Conservation (phyloP, 2,888 invertebrate genomes). For the Cephus pygmeus region DNA sequence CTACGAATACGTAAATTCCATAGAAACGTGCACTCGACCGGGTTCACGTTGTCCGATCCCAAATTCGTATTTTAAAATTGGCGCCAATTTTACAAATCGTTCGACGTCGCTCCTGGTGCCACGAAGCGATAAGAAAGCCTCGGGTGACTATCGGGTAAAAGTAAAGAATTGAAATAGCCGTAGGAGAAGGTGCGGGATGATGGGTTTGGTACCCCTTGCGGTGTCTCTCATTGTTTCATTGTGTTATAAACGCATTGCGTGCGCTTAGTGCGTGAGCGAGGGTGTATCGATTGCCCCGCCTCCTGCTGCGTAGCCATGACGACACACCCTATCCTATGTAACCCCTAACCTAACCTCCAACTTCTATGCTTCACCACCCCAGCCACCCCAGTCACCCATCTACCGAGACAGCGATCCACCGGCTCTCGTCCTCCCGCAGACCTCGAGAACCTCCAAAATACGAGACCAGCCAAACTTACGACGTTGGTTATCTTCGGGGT, state of each 20-base stretch:
- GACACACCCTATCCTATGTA: constrained; percentile 65
- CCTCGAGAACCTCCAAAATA: background rate
- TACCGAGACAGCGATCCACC: background rate
- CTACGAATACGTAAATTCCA: background rate
- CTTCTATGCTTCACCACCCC: constrained; percentile 40
- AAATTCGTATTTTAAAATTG: background rate
- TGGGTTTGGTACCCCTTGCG: background rate
- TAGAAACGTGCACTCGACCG: background rate
- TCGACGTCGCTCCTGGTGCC: background rate
- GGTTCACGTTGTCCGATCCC: background rate
- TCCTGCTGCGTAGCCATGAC: constrained; percentile 72
- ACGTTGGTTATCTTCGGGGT: background rate
- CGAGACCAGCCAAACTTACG: background rate
- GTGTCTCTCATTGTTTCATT: constrained; percentile 52
- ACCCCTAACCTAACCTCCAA: constrained; percentile 58
- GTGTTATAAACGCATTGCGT: constrained; percentile 60
- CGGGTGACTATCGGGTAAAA: background rate
- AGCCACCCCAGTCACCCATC: background rate
- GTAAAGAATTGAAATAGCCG: background rate
- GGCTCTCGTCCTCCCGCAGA: background rate
- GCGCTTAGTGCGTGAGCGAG: constrained; percentile 71
- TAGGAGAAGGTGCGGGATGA: background rate
- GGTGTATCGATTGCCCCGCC: constrained; percentile 80
- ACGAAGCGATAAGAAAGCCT: background rate
- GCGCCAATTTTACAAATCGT: background rate